A percentile compares a stretch with the other conserved stretches of the same genome.
These are phyloP conservation scores for Bombus superbus DNA, from an alignment of 1,140 invertebrate genomes.

Conservation along the genomic window DNA sequence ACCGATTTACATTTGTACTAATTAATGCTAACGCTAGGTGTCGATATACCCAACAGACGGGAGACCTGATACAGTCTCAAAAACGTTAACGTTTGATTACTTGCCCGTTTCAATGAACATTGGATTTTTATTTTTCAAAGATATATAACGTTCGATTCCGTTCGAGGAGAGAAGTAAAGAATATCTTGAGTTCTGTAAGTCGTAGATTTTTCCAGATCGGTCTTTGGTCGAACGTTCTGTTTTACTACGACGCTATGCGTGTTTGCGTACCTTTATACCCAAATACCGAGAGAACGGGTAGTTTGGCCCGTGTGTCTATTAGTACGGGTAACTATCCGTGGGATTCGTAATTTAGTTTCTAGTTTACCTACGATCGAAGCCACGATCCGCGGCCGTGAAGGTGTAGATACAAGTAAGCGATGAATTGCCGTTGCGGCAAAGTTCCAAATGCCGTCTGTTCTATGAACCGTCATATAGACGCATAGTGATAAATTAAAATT, in stretches of 20 bases:
- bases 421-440: constrained; percentile 63
- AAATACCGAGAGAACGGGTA: constrained; percentile 42
- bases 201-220: background rate
- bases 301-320: constrained; percentile 71
- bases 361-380: constrained; percentile 71
- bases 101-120: background rate
- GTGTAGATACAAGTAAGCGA: constrained; percentile 51
- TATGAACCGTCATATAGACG: constrained; percentile 33
- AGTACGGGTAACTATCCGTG: constrained; percentile 72
- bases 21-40: background rate
- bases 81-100: background rate
- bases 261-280: constrained; percentile 20
- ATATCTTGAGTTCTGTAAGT: too few relatives aligned
- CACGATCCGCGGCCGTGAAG: constrained; percentile 52
- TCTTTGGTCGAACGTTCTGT: background rate
- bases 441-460: constrained; percentile 70
- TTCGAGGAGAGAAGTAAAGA: background rate
- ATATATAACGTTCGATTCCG: background rate
- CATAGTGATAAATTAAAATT: constrained; percentile 25
- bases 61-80: background rate
- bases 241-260: too few relatives aligned
- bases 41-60: background rate
- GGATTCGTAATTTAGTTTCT: constrained; percentile 77
- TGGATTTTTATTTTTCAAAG: background rate
- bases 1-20: constrained; percentile 28